Evolutionary conservation across 1,140 invertebrate species (phyloP), one percentile per base, ranked within the genome.

Genomic region (Polypedilum pembai): DNA sequence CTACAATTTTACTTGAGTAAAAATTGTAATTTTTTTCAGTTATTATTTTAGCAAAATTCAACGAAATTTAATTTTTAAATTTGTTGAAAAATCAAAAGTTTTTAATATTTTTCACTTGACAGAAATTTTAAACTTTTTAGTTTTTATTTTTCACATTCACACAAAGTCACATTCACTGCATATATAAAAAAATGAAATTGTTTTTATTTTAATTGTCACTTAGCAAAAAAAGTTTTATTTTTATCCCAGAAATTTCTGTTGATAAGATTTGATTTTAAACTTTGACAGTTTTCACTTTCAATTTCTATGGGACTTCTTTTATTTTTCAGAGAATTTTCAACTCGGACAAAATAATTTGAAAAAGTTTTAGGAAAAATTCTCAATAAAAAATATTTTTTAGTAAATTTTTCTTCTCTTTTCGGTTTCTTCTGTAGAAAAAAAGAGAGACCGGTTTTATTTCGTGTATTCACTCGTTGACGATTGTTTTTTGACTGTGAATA

Each of bases 401-500:
- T 33, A 56, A 45, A 3, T 45, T 45, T 45, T 45, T 56, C n/a
- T 15, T 56, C n/a, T 12, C n/a, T 15, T 56, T 56, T 56, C 45
- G n/a, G n/a, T n/a, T 12, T 56, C n/a, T 12, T 56, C 45, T 33
- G 45, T 69, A 56, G 45, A 21, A 21, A 69, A 69, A 69, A 8
- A 20, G 8, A 18, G 17, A 69, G 65, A 69, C 65, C 65, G 65
- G 65, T 69, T 69, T 69, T 56, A n/a, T 12, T 69, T 69, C 65
- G 65, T 69, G 65, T 69, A 69, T 69, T 69, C 65, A 69, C 65
- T 69, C 65, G 17, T 69, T 21, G 65, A 21, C 65, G 65, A 69
- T 69, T 69, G 65, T 69, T 69, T 69, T 69, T 69, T 69, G 65
- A 69, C 65, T 69, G 18, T n/a, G n/a, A n/a, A n/a, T n/a, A n/a